These are phyloP conservation scores for Steromphala cineraria DNA, from an alignment of 2,888 invertebrate genomes.

Conservation along the genomic window DNA sequence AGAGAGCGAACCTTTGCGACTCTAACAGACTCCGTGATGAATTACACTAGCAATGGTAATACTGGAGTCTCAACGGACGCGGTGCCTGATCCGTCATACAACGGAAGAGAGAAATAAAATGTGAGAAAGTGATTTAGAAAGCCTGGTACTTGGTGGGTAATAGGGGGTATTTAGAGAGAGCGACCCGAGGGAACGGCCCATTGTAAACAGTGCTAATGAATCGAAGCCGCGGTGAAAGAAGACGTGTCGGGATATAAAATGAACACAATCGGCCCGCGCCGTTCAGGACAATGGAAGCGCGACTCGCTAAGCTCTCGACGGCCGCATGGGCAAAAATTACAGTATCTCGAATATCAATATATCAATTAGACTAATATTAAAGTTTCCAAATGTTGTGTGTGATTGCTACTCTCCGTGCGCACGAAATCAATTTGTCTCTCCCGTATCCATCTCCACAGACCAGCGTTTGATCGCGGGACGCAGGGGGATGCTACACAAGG, in stretches of 20 bases:
- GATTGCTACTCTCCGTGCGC: slow-evolving; percentile 22
- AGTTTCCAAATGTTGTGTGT: slow-evolving; percentile 27
- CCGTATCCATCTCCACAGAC: slow-evolving; percentile 2
- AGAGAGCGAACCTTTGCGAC: neutral
- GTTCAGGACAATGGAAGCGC: neutral
- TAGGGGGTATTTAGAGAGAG: slow-evolving; percentile 21
- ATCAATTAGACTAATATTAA: slow-evolving; percentile 27
- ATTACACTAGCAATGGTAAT: slow-evolving; percentile 17
- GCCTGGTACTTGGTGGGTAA: slow-evolving; percentile 18
- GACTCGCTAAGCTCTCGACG: slow-evolving; percentile 13
- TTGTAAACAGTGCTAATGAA: slow-evolving; percentile 25
- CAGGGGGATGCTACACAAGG: neutral
- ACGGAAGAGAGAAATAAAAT: slow-evolving; percentile 23
- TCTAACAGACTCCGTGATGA: slow-evolving; percentile 7
- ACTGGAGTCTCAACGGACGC: neutral
- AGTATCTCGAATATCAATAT: slow-evolving; percentile 26
- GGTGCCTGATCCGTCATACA: slow-evolving; percentile 10
- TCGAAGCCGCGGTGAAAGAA: neutral
- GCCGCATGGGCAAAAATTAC: slow-evolving; percentile 27
- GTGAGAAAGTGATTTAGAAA: slow-evolving; percentile 26
- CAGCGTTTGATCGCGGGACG: slow-evolving; percentile 16
- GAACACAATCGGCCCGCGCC: slow-evolving; percentile 13
- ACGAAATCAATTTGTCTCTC: slow-evolving; percentile 24
- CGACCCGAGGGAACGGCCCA: slow-evolving; percentile 4
- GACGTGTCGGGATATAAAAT: slow-evolving; percentile 20